Evolutionary conservation across 2,888 invertebrate species (phyloP).

Genomic region (Argyresthia goedartella): DNA sequence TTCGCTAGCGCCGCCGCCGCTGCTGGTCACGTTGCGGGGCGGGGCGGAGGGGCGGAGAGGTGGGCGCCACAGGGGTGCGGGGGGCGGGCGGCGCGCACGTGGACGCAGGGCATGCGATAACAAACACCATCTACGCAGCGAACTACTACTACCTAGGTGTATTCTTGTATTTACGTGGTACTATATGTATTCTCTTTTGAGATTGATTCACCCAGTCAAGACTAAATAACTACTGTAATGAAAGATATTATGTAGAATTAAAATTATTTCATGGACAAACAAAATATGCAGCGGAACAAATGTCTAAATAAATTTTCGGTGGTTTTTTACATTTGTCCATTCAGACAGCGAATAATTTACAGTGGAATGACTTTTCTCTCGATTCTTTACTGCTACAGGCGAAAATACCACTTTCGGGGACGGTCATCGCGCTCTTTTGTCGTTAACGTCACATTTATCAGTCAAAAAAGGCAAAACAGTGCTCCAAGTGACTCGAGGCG

Average conservation of each 20-base stretch:
- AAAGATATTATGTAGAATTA: too few species aligned
- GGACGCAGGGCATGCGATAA: slow-evolving; percentile 1
- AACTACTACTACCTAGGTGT: too few species aligned
- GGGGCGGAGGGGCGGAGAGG: slow-evolving; percentile 13
- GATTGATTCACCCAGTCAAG: too few species aligned
- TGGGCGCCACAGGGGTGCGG: too few species aligned
- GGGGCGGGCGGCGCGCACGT: slow-evolving; percentile 29
- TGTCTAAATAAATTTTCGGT: slow-evolving; percentile 5
- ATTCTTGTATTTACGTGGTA: too few species aligned
- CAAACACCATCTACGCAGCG: background rate
- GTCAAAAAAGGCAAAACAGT: slow-evolving; percentile 25
- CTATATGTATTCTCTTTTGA: too few species aligned
- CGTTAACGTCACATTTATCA: slow-evolving; percentile 32
- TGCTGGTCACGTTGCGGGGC: slow-evolving; percentile 34
- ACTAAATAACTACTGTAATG: too few species aligned
- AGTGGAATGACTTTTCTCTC: slow-evolving; percentile 28
- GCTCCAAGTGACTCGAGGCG: slow-evolving; percentile 25
- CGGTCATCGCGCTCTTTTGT: slow-evolving; percentile 34
- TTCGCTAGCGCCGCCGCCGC: background rate
- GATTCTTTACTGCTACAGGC: slow-evolving; percentile 33
- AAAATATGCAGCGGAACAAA: background rate
- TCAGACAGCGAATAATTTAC: slow-evolving; percentile 33
- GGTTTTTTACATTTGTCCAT: slow-evolving; percentile 16
- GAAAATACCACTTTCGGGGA: slow-evolving; percentile 23
- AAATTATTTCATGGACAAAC: background rate